These are phyloP conservation scores for Lophura nycthemera DNA, from an alignment of 2,113 vertebrate species.

Conservation along the genomic window DNA sequence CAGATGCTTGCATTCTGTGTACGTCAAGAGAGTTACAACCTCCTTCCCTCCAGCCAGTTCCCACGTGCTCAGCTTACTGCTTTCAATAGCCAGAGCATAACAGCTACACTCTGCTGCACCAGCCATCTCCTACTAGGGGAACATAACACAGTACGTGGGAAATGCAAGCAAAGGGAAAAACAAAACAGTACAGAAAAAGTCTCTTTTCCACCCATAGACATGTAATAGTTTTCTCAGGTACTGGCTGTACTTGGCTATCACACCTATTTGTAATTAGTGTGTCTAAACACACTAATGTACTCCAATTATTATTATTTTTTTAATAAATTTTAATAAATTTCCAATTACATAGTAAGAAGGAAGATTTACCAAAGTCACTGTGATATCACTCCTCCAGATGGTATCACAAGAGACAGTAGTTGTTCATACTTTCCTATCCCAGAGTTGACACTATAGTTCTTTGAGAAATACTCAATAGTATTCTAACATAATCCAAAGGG, in stretches of 20 bases:
- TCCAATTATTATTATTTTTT: not conserved
- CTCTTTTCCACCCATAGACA: not conserved
- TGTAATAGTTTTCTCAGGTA: not conserved
- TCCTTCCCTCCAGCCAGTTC: not conserved
- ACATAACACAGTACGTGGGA: rapidly evolving
- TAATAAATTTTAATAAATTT: not conserved
- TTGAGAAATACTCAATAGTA: not conserved
- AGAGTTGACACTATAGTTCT: not conserved
- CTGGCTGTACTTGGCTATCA: not conserved
- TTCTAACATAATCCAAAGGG: not conserved
- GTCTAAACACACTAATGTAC: not conserved
- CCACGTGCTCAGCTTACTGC: not conserved
- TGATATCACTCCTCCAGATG: not conserved
- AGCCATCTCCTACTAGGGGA: not conserved
- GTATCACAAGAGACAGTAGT: not conserved
- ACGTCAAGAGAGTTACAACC: not conserved
- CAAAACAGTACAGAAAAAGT: not conserved
- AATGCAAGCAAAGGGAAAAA: not conserved
- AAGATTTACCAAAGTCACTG: not conserved
- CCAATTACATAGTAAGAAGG: not conserved
- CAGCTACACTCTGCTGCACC: not conserved
- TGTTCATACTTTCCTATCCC: not conserved
- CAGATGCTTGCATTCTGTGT: not conserved
- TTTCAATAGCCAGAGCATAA: not conserved
- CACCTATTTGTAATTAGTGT: not conserved